Evolutionary conservation across 2,113 vertebrate species (phyloP).

Genomic region (Melospiza georgiana): DNA sequence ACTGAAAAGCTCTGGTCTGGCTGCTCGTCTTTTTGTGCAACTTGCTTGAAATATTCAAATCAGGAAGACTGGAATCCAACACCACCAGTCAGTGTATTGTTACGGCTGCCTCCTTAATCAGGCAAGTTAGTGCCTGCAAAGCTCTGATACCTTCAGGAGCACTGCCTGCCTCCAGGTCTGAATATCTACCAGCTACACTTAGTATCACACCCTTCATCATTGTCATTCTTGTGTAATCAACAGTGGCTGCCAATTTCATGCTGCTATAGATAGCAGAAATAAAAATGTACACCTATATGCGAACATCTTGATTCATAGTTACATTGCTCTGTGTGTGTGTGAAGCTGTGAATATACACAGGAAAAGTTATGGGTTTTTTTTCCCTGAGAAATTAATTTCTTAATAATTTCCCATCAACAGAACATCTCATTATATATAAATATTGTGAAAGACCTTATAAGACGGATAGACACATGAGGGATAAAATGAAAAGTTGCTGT

Average conservation of each 20-base stretch:
- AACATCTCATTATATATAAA: neutral
- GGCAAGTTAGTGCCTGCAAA: neutral
- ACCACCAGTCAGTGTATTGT: neutral
- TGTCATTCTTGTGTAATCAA: neutral
- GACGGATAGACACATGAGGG: neutral
- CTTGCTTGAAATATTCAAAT: neutral
- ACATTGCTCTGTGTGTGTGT: neutral
- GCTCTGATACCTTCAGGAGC: neutral
- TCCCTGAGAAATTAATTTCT: constrained; percentile 38
- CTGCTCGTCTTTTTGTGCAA: neutral
- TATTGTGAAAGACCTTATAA: constrained; percentile 48
- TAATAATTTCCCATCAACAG: neutral
- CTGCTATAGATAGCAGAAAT: neutral
- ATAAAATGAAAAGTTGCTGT: constrained; percentile 50
- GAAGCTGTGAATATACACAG: neutral
- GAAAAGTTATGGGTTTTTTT: neutral
- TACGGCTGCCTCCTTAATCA: neutral
- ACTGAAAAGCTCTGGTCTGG: neutral
- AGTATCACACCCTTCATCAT: neutral
- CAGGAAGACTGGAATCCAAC: neutral
- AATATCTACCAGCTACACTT: neutral
- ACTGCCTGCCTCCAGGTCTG: neutral
- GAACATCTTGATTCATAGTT: neutral
- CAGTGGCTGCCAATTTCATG: neutral
- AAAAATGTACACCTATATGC: neutral